Evolutionary conservation across 2,113 vertebrate genomes (phyloP), one percentile per base, ranked within the genome.

Genomic region (Maccullochella peelii): DNA sequence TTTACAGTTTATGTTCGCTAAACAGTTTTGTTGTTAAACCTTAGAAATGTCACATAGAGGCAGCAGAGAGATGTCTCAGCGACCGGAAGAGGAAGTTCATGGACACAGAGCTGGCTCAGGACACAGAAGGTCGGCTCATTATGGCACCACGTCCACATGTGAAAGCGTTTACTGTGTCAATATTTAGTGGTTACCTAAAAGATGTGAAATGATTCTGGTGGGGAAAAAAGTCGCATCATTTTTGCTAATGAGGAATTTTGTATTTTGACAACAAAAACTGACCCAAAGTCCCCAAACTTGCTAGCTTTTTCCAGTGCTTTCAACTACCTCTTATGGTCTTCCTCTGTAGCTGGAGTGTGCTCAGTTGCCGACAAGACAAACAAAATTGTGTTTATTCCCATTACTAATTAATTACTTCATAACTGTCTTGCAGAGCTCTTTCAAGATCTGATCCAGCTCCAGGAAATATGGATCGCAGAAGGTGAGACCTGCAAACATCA

Each of bases 391-490:
- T 38, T 38, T 40, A 40, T 40, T 40, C 40, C 40, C 40, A 40
- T 40, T 40, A 40, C 40, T 40, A 9, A 0, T 40, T n/a, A n/a
- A n/a, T n/a, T n/a, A n/a, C n/a, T 15, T 21, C 27, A 18, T 57
- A 3, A 44, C 47, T 65, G 54, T 76, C 36, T 86, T 61, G 88
- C 69, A 99, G 98, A 99, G 90, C 96, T 99, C 93, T 99, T 99
- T 94, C 98, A 99, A 91, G 98, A 99, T 94, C 96, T 99, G 90
- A 97, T 96, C 94, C 97, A 97, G 91, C 96, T 99, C 74, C 98
- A 99, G 90, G 98, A 99, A 92, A 97, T 98, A 87, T 99, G 98
- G 98, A 96, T 99, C 83, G 97, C 97, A 86, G 98, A 99, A 97
- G 96, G 94, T 96, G 86, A 88, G 88, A 88, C 0, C 47, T 27